phyloP scores from a whole-genome alignment of 1,140 invertebrate species.

The Mylabris phalerata region DNA sequence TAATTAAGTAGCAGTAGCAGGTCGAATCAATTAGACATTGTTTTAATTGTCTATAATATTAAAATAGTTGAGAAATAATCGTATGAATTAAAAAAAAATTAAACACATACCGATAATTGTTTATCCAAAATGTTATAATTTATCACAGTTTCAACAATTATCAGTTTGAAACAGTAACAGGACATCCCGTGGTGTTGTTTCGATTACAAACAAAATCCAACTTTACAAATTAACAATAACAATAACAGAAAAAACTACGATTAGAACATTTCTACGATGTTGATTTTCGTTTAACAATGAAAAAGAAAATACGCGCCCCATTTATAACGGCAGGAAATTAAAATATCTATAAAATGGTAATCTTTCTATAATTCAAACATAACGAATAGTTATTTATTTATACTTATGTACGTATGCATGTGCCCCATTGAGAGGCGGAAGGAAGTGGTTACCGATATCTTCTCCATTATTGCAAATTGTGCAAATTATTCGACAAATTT shows the following conservation, averaged over 20 bases:
- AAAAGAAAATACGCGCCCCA: too few species aligned
- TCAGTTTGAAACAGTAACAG: constrained; percentile 19
- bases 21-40: constrained; percentile 5
- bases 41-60: too few species aligned
- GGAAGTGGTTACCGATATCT: constrained; percentile 11
- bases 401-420: not conserved
- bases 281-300: too few species aligned
- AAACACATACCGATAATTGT: constrained; percentile 15
- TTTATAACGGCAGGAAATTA: constrained; percentile 4
- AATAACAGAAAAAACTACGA: too few species aligned
- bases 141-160: constrained; percentile 18
- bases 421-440: constrained; percentile 5
- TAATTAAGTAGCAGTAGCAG: constrained; percentile 10
- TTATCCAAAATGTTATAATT: constrained; percentile 9
- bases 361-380: too few species aligned
- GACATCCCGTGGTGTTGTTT: constrained; percentile 16
- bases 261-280: too few species aligned
- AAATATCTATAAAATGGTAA: not conserved
- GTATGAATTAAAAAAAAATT: not conserved
- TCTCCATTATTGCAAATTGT: too few species aligned
- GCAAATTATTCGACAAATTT: too few species aligned
- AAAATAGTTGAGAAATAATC: too few species aligned
- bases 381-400: too few species aligned
- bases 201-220: too few species aligned
- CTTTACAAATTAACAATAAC: too few species aligned